These are phyloP conservation scores for Leptinotarsa undecemlineata DNA, from an alignment of 1,140 invertebrate species.

Conservation along the genomic window DNA sequence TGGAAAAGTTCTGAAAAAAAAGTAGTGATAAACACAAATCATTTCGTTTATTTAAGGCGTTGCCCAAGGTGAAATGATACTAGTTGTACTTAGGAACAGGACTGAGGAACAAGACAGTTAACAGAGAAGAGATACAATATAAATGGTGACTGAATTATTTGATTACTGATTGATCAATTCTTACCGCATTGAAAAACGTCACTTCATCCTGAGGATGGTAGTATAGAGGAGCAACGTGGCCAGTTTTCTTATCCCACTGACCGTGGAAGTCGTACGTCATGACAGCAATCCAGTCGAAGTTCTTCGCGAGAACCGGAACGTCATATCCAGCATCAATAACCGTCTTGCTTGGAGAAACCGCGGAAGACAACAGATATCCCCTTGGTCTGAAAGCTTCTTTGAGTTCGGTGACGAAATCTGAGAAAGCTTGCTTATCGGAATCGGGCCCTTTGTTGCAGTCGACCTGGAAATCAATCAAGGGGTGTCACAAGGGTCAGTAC, in stretches of 20 bases:
- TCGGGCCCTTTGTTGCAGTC: slow-evolving; percentile 82
- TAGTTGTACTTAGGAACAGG: too few relatives aligned
- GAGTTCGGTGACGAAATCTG: slow-evolving; percentile 72
- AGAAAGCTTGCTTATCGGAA: slow-evolving; percentile 80
- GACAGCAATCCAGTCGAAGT: slow-evolving; percentile 83
- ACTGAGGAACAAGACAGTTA: too few relatives aligned
- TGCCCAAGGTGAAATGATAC: too few relatives aligned
- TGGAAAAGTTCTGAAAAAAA: slow-evolving; percentile 73
- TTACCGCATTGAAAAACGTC: slow-evolving; percentile 68
- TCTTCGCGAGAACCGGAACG: slow-evolving; percentile 69
- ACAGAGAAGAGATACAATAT: slow-evolving; percentile 42
- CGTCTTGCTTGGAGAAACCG: slow-evolving; percentile 85
- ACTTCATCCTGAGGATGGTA: slow-evolving; percentile 79
- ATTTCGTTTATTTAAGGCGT: too few relatives aligned
- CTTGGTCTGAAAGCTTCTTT: slow-evolving; percentile 72
- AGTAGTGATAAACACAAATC: too few relatives aligned
- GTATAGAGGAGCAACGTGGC: slow-evolving; percentile 81
- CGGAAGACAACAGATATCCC: slow-evolving; percentile 77
- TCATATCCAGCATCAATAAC: slow-evolving; percentile 86
- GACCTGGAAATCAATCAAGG: slow-evolving; percentile 31
- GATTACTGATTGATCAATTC: slow-evolving; percentile 24
- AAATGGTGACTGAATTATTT: not conserved
- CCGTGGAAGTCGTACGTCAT: slow-evolving; percentile 90
- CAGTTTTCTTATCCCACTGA: slow-evolving; percentile 82
- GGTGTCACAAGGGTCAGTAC: not conserved